phyloP scores from a whole-genome alignment of 2,113 vertebrate genomes.

The Oryctolagus cuniculus region mOryCun1.1 NC_091443.1:58469501-58470000 shows the following conservation, averaged over 20 bases:
- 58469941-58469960: neutral
- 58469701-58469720: conserved; percentile 22
- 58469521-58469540: conserved; percentile 27
- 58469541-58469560: conserved; percentile 29
- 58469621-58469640: neutral
- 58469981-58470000: neutral
- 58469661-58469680: too few relatives aligned
- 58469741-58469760: neutral
- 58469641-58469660: neutral
- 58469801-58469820: conserved; percentile 31
- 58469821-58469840: conserved; percentile 19
- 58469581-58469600: conserved; percentile 32
- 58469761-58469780: conserved; percentile 9
- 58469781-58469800: conserved; percentile 51
- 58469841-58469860: conserved; percentile 17
- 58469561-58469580: neutral
- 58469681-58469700: neutral
- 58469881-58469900: neutral
- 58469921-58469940: neutral
- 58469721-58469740: too few relatives aligned
- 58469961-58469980: neutral
- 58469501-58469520: neutral
- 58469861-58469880: neutral
- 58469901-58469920: neutral
- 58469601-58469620: neutral